Base-by-base conservation (phyloP, 2,797 vertebrate species). In the Rhinichthys osculus region DNA sequence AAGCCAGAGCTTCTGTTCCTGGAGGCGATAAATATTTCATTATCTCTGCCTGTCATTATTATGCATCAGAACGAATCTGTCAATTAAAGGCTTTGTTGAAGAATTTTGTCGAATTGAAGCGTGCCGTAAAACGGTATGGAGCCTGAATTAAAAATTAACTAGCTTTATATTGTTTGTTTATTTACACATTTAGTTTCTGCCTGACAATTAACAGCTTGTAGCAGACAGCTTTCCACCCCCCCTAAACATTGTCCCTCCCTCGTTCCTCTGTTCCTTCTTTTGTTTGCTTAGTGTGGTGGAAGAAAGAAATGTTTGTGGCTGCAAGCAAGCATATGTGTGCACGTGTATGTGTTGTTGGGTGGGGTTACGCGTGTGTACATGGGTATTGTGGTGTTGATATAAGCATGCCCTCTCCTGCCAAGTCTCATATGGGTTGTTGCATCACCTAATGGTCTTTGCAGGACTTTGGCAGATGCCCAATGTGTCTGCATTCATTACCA, bases 121-220 rank as follows among this genome's bases (percentile, higher is more conserved):
- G 21, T 84, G 77, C 59, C 16, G 52, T 70, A 85, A 81, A 85
- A 82, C 77, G 78, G 70, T 40, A 76, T 33, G 72, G 70, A 64
- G 72, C 42, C 38, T 27, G 78, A 85, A 90, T 89, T 84, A 90
- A 84, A 87, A 87, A 86, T 87, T 27, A 70, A 87, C 78, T 83
- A 10, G 76, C 69, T 47, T 80, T 87, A 62, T 85, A 38, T 88
- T 85, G 81, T 87, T 70, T 59, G 82, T 80, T 78, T 81, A 52
- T 79, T 78, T 72, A 70, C 82, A 71, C 47, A n/a, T 86, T 89
- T 87, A 57, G 70, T 80, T 71, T 87, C 72, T 80, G 52, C 50
- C 42, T 91, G 89, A 86, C 89, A 88, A 91, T 92, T 91, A 92
- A 89, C 89, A 88, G 87, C 82, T 21, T 86, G 85, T 76, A 86